Base-by-base conservation (phyloP, 2,797 vertebrate genomes). In the Epinephelus awoara region DNA sequence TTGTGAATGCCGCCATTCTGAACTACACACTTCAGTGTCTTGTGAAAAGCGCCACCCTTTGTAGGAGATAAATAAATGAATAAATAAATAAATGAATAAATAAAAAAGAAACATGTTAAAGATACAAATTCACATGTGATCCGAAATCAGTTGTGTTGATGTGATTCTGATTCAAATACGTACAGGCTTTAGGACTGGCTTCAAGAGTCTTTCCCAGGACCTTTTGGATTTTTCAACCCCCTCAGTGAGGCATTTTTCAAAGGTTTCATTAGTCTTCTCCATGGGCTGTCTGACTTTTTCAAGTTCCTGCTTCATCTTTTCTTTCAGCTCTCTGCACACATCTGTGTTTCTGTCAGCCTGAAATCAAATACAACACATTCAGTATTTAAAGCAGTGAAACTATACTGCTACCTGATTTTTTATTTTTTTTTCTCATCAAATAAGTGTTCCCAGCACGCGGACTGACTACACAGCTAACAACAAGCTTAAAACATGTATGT, bases 201-300 rank as follows among this genome's bases (percentile, higher is more conserved):
- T 14, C 67, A 92, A 1, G 2, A 0, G 2, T 25, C 0, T 0
- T 67, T 67, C 65, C 27, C 67, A 87, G n/a, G 21, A 79, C 6
- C 3, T 1, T 57, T 44, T 49, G 0, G 91, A 88, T 2, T 66
- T 14, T 55, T 77, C 23, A 18, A 85, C 90, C 11, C 90, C 90
- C 0, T 63, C 0, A 5, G 0, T 1, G 1, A 92, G 84, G 27
- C 63, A 29, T n/a, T 0, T 25, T 25, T 80, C 12, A 79, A 92
- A 90, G 40, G 18, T 5, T 1, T 1, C 0, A 5, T 6, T 2
- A 7, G 38, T 38, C 3, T 61, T 3, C 1, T 2, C 0, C 14
- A 88, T 47, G 12, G 27, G 0, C 21, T 34, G 0, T 42, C 1
- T 8, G n/a, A 90, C 25, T 67, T 21, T 13, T 0, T 1, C 0